phyloP scores from a whole-genome alignment of 2,113 vertebrate species.

The Arvicanthis niloticus region DNA sequence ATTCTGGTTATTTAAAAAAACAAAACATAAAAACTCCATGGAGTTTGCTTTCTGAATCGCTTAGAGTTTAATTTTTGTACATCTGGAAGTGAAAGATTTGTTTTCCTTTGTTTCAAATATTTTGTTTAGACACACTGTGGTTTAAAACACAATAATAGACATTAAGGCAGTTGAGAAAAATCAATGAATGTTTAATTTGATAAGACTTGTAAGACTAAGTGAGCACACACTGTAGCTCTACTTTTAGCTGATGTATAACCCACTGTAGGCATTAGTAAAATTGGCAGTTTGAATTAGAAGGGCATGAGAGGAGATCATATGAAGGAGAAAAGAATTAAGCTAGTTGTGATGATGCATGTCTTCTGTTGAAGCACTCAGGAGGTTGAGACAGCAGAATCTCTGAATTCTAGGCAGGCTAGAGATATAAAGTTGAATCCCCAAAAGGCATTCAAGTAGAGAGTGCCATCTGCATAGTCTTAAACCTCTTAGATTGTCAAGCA shows the following conservation, averaged over 20 bases:
- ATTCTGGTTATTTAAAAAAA: background rate
- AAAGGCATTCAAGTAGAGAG: background rate
- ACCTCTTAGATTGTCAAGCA: constrained; percentile 7
- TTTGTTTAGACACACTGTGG: constrained; percentile 5
- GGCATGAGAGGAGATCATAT: background rate
- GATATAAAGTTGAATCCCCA: background rate
- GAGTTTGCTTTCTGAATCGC: background rate
- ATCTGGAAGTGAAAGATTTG: constrained; percentile 7
- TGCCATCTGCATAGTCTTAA: background rate
- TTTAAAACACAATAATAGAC: constrained; percentile 21
- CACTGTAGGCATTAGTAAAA: background rate
- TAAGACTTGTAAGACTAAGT: background rate
- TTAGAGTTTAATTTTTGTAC: background rate
- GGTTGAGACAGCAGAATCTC: background rate
- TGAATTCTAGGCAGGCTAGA: background rate
- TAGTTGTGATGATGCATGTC: background rate
- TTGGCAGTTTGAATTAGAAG: background rate
- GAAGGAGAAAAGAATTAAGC: background rate
- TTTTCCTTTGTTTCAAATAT: constrained; percentile 37
- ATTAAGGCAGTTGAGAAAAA: background rate
- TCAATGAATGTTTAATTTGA: background rate
- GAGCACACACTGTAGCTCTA: background rate
- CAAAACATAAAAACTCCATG: background rate
- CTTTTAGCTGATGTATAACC: background rate
- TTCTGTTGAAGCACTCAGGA: background rate